phyloP scores from a whole-genome alignment of 1,140 invertebrate species.

The Idris sp. region DNA sequence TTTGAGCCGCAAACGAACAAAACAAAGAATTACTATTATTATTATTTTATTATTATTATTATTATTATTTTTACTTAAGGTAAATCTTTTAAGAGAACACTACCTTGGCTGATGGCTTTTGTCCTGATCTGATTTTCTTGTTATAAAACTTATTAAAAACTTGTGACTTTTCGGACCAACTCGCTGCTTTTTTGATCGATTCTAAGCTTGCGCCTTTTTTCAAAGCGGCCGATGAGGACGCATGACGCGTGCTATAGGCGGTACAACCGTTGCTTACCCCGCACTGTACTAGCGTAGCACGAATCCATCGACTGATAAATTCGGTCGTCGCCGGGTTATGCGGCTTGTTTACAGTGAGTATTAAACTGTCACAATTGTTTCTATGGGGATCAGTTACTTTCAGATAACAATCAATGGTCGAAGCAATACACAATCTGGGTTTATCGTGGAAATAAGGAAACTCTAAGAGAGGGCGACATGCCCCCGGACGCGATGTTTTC shows the following conservation, averaged over 20 bases:
- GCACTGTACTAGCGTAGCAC: background rate
- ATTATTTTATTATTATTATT: no score
- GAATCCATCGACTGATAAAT: constrained; percentile 5
- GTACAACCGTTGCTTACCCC: background rate
- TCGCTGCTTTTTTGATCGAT: no score
- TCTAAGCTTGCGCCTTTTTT: background rate
- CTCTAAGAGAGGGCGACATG: background rate
- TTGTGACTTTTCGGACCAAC: no score
- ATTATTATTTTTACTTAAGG: no score
- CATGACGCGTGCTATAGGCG: background rate
- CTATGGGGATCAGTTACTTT: background rate
- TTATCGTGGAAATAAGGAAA: constrained; percentile 2
- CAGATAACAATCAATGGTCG: background rate
- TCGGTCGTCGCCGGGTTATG: background rate
- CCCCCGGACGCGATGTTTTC: background rate
- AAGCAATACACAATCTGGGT: constrained; percentile 2
- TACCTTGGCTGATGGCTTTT: no score
- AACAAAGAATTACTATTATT: no score
- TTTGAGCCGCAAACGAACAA: no score
- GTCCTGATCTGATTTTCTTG: no score
- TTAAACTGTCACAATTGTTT: background rate
- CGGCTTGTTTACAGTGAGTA: background rate
- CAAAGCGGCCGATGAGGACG: background rate
- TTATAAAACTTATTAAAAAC: no score
- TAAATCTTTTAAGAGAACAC: no score